Conservation (phyloP, 2,888 invertebrate genomes). For the Xestia rhomboidea region DNA sequence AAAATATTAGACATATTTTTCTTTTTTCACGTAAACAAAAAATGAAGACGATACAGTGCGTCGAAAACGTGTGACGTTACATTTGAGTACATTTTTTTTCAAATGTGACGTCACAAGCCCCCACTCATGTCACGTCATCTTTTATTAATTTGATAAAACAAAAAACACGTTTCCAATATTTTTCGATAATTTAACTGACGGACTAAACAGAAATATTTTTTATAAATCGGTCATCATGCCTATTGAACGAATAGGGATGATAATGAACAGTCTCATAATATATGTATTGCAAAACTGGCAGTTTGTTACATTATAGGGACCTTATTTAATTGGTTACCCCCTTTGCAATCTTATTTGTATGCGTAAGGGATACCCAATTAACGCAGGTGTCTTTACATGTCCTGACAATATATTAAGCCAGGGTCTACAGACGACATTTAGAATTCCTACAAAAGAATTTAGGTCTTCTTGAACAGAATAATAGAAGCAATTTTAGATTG, state of each 20-base stretch:
- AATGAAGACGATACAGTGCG: too few relatives aligned
- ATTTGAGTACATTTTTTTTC: too few relatives aligned
- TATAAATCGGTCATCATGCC: too few relatives aligned
- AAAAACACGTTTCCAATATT: too few relatives aligned
- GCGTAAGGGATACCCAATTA: neutral
- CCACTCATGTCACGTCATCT: too few relatives aligned
- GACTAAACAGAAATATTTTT: too few relatives aligned
- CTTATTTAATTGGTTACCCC: neutral
- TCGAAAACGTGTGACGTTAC: too few relatives aligned
- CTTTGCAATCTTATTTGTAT: slow-evolving; percentile 8
- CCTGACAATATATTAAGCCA: neutral
- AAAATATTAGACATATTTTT: too few relatives aligned
- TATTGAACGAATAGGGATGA: neutral
- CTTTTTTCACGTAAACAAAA: too few relatives aligned
- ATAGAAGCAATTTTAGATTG: slow-evolving; percentile 45
- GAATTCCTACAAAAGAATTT: slow-evolving; percentile 25
- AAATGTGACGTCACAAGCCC: too few relatives aligned
- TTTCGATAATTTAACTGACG: too few relatives aligned
- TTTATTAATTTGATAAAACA: too few relatives aligned
- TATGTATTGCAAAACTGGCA: neutral
- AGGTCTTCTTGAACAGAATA: slow-evolving; percentile 23
- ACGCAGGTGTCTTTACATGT: neutral
- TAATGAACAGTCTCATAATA: neutral
- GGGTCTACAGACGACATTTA: neutral
- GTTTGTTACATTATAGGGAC: neutral